Conservation (phyloP, 2,888 invertebrate species). For the Drosophila antonietae region DNA sequence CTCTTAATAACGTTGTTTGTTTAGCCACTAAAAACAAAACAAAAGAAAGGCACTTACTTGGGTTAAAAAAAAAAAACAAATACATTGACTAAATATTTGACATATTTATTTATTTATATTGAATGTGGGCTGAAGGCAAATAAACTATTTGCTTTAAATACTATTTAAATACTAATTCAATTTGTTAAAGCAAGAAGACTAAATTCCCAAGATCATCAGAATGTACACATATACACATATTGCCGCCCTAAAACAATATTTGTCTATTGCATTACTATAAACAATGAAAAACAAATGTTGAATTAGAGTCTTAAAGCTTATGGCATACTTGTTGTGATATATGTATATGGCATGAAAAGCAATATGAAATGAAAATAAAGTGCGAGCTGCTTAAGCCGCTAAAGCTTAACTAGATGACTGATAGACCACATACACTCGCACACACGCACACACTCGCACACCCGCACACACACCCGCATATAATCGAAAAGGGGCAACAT, state of each 20-base stretch:
- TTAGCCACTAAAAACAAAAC: no score
- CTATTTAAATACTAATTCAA: no score
- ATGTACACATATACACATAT: background rate
- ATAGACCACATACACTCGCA: constrained; percentile 23
- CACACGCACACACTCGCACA: background rate
- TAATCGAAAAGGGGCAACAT: constrained; percentile 27
- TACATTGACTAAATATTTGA: no score
- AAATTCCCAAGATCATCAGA: background rate
- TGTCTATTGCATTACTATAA: background rate
- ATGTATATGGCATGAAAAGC: constrained; percentile 4
- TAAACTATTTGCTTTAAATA: background rate
- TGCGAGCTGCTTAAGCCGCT: constrained; percentile 19
- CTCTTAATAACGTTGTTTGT: no score
- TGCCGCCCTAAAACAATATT: background rate
- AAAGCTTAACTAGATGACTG: constrained; percentile 36
- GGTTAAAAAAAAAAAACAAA: no score
- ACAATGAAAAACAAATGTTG: constrained; percentile 1
- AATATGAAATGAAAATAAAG: constrained; percentile 23
- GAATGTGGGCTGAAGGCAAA: no score
- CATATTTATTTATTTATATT: no score
- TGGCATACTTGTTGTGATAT: background rate
- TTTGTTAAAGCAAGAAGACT: background rate
- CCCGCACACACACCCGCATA: background rate
- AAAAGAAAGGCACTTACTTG: no score
- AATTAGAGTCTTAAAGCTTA: constrained; percentile 6